A percentile compares a stretch with the other conserved stretches of the same genome.
phyloP scores from a whole-genome alignment of 2,888 invertebrate genomes.

The Koerneria pararmatus region DNA sequence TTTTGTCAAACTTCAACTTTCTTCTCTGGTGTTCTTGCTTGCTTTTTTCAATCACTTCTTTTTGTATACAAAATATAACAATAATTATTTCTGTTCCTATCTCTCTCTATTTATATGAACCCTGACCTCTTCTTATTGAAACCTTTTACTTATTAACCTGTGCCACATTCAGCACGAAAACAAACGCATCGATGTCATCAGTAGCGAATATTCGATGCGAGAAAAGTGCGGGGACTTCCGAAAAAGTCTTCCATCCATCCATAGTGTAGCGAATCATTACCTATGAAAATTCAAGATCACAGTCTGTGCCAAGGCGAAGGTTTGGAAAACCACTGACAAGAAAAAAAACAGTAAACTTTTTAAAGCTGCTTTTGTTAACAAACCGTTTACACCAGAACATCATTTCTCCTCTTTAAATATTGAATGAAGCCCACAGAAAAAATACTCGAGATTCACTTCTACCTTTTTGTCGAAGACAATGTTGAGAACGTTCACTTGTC shows the following conservation, averaged over 20 bases:
- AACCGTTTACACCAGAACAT: neutral
- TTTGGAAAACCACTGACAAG: no score
- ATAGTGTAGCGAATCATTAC: slow-evolving; percentile 31
- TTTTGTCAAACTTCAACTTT: no score
- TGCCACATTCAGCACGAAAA: slow-evolving; percentile 31
- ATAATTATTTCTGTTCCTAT: no score
- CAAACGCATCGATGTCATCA: slow-evolving; percentile 38
- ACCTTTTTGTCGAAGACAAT: slow-evolving; percentile 35
- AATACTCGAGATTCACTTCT: neutral
- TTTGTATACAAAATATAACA: no score
- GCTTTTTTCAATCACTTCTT: no score
- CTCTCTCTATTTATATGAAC: no score
- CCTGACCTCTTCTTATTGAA: no score
- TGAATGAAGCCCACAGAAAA: slow-evolving; percentile 2
- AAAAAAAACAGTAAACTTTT: no score
- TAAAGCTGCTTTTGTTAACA: neutral
- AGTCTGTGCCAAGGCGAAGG: neutral
- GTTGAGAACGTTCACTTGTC: slow-evolving; percentile 38
- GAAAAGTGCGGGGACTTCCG: slow-evolving; percentile 30
- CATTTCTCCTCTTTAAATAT: neutral
- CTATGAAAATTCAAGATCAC: neutral
- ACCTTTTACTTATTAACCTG: no score
- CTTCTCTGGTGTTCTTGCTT: no score
- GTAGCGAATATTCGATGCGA: slow-evolving; percentile 33
- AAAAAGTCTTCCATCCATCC: slow-evolving; percentile 29